Base-by-base conservation (phyloP, 2,888 invertebrate genomes). In the Chrysotoxum bicinctum region DNA sequence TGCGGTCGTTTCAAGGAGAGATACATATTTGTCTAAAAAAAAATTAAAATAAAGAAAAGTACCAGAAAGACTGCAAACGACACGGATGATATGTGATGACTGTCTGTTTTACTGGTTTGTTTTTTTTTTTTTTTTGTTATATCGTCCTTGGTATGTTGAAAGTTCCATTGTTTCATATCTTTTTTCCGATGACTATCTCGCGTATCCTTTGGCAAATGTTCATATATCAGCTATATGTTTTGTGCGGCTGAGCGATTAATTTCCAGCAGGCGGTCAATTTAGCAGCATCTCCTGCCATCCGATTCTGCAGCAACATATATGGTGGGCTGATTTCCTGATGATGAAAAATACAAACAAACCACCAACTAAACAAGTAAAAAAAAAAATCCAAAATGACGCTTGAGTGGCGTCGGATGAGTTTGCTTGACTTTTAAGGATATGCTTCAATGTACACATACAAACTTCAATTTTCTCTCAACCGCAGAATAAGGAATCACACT, bases 231-330 rank as follows among this genome's bases (percentile, higher is more conserved):
- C 60, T 30, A 6, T 45, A 74, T 82, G 69, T 78, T 82, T 82
- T 74, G 62, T 77, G 68, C 81, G 73, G 82, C 69, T 82, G 86
- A 86, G 77, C 87, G 87, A 87, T 88, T 88, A 84, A 87, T 88
- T 87, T 88, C 69, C 90, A 89, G 91, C 91, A 89, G 91, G 91
- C 90, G 90, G 92, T 91, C 90, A 91, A 90, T 91, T 92, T 90
- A 91, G 89, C 89, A 89, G 89, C 90, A 87, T 90, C 91, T 91
- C 87, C 88, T 89, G 88, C 89, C 88, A 83, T 85, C 69, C 40
- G 26, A 30, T 19, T 23, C 40, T 16, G n/a, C 12, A 64, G n/a
- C 56, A 54, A 35, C 10, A 43, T 6, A 52, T 9, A 40, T 45
- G 60, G 21, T 50, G 60, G 45, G 54, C 69, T 82, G 77, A 74